These are phyloP conservation scores for Chelonus formosanus DNA, from an alignment of 2,888 invertebrate species.

Conservation along the genomic window DNA sequence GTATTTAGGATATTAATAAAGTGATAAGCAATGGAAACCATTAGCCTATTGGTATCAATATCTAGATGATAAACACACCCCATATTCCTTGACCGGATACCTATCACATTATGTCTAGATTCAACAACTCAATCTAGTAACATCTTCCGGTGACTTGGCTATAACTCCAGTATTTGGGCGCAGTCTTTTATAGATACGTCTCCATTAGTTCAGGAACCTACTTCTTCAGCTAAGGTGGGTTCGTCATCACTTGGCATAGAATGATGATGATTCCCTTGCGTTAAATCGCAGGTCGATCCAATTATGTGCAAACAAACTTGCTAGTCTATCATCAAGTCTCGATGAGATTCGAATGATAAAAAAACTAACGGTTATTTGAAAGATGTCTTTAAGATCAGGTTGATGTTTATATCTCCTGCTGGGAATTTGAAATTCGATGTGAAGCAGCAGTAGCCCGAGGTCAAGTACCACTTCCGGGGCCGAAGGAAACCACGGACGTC, in stretches of 20 bases:
- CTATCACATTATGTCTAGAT: conserved; percentile 32
- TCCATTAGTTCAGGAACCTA: conserved; percentile 43
- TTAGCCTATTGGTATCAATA: conserved; percentile 28
- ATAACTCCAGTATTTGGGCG: conserved; percentile 38
- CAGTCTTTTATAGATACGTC: conserved; percentile 44
- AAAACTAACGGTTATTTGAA: background rate
- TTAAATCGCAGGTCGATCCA: conserved; percentile 22
- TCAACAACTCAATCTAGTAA: conserved; percentile 51
- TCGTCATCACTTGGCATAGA: conserved; percentile 36
- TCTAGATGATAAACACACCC: conserved; percentile 29
- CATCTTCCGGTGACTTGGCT: conserved; percentile 42
- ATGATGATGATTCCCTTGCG: conserved; percentile 32
- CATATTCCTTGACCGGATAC: conserved; percentile 33
- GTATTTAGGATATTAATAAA: too few species aligned
- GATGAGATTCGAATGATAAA: background rate
- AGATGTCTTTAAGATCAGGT: background rate
- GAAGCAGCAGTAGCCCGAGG: conserved; percentile 38
- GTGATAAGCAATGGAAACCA: too few species aligned
- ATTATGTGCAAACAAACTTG: conserved; percentile 1
- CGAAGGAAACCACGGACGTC: conserved; percentile 42
- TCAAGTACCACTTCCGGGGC: conserved; percentile 30
- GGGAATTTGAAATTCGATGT: conserved; percentile 49
- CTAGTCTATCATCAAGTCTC: background rate
- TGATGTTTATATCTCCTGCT: conserved; percentile 27
- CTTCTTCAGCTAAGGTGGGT: conserved; percentile 3